Evolutionary conservation across 37 sponge, comb jelly and placozoan species (phyloP), one percentile per base, ranked within the genome.

Genomic region (Crambe crambe): DNA sequence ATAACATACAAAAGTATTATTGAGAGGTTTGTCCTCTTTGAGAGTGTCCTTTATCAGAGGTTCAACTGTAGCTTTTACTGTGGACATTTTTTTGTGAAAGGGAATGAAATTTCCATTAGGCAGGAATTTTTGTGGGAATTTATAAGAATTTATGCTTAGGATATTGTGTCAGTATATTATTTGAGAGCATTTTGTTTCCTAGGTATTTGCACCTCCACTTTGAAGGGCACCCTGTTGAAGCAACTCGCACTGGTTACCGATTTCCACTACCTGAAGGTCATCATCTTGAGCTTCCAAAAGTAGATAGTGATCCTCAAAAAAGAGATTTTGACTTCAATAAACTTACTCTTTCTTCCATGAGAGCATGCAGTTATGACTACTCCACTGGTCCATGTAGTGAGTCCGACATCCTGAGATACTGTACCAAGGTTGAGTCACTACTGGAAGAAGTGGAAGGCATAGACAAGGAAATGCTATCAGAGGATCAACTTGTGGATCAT

Each of bases 151-250:
- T n/a, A n/a, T n/a, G n/a, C n/a, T n/a, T n/a, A n/a, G n/a, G n/a
- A n/a, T n/a, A n/a, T n/a, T n/a, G n/a, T n/a, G n/a, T n/a, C n/a
- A n/a, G n/a, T n/a, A n/a, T n/a, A n/a, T n/a, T n/a, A n/a, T n/a
- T n/a, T n/a, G n/a, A n/a, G n/a, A n/a, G n/a, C n/a, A n/a, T 26
- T 70, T 70, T 38, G 8, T 41, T 43, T 22, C 12, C 36, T 43
- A 87, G 88, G 56, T 87, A 59, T 47, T 29, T 87, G n/a, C 68
- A 82, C 4, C 72, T 87, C 27, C 73, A 72, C 27, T 87, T 87
- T 66, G 44, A 37, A 62, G 83, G 73, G 5, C 56, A 81, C 35
- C 88, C 88, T 36, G 68, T 36, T 20, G 88, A 87, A 18, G 88
- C 82, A 22, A 87, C 88, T 70, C 61, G 78, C 4, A 82, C 72